Conservation (phyloP, 1,140 invertebrate species). For the Mizuhopecten yessoensis region DNA sequence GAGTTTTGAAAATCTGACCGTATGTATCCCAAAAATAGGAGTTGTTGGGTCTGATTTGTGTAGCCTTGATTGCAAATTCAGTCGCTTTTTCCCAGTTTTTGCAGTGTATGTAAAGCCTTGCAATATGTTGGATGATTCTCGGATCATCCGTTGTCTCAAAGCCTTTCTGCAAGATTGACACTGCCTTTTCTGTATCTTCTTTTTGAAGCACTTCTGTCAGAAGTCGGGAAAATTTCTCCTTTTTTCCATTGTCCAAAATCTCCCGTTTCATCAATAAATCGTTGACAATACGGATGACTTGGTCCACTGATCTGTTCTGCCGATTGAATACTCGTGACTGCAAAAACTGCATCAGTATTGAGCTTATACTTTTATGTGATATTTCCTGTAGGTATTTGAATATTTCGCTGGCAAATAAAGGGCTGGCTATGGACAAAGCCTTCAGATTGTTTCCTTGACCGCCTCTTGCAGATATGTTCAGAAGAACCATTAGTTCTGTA, state of each 20-base stretch:
- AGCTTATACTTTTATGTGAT: constrained; percentile 42
- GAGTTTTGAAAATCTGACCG: constrained; percentile 66
- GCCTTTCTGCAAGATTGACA: constrained; percentile 53
- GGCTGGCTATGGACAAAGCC: constrained; percentile 58
- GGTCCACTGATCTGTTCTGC: constrained; percentile 45
- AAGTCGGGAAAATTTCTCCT: constrained; percentile 64
- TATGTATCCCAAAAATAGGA: constrained; percentile 73
- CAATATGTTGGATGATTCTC: constrained; percentile 69
- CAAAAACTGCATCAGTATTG: constrained; percentile 62
- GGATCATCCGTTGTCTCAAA: constrained; percentile 65
- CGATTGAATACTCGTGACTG: constrained; percentile 34
- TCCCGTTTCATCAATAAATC: constrained; percentile 66
- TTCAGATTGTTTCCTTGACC: constrained; percentile 51
- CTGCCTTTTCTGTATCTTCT: constrained; percentile 61
- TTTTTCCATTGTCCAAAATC: constrained; percentile 45
- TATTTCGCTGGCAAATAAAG: constrained; percentile 65
- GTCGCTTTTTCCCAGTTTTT: constrained; percentile 68
- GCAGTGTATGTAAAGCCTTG: constrained; percentile 65
- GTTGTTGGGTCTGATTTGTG: constrained; percentile 62
- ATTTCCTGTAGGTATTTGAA: constrained; percentile 51
- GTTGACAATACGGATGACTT: constrained; percentile 60
- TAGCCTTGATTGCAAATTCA: constrained; percentile 61
- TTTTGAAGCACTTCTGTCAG: constrained; percentile 59
- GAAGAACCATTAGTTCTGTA: constrained; percentile 49
- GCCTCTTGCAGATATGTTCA: constrained; percentile 55